Base-by-base conservation (phyloP, 30 jellyfish, hydroid and myxozoan species). In the Cassiopea andromeda region DNA sequence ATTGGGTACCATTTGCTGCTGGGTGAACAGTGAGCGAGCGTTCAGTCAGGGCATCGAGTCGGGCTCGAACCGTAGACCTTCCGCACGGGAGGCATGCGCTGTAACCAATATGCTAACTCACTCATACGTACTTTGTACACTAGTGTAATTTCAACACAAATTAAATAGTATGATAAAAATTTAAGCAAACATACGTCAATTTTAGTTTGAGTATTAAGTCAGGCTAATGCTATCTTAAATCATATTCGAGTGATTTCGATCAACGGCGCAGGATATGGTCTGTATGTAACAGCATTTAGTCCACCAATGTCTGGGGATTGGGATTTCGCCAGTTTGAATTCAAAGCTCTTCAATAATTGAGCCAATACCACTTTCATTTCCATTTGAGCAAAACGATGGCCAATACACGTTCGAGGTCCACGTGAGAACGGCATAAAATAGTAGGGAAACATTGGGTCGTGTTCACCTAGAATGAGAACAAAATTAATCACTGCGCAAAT, bases 341-440 rank as follows among this genome's bases (percentile, higher is more conserved):
- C 3, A 61, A 80, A 80, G 7, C 9, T 46, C 15, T 60, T 80
- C 14, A 80, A 46, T 16, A 80, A 80, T 4, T 54, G 78, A 2
- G 79, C 79, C 80, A 80, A 38, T 57, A 80, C 68, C 60, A 80
- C 78, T 70, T 80, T 80, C 89, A 80, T n/a, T 47, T 80, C 89
- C 89, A 80, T 44, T 58, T 18, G 15, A 7, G 79, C 89, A 67
- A 80, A 80, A 38, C 89, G 78, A 47, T 80, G 45, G 2, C 89
- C 89, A 44, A 80, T 80, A 70, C 89, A 80, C 89, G 60, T 80
- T 6, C 89, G 89, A 1, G 89, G 89, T 14, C 89, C 89, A 80
- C 89, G 89, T 2, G 89, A 80, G 49, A 80, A 80, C 14, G 89
- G 89, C 50, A 64, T 18, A 45, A 18, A 80, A 58, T 80, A 80